Evolutionary conservation across 2,113 vertebrate species (phyloP).

Genomic region (Ivindomyrus marchei): DNA sequence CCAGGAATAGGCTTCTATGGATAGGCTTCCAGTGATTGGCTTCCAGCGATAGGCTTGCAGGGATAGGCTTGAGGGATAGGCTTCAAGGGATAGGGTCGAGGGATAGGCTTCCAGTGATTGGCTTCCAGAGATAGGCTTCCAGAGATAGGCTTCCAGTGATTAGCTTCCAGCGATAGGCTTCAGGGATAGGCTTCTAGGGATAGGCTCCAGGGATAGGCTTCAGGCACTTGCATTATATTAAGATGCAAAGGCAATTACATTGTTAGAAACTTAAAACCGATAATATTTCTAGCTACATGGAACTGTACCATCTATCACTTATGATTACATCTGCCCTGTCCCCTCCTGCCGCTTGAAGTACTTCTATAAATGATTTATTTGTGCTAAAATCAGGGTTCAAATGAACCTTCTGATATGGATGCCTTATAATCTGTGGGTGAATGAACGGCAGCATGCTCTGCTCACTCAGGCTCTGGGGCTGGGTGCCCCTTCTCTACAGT

Average conservation of each 20-base stretch:
- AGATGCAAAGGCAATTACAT: not conserved
- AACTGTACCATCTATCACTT: not conserved
- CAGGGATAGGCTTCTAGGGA: no score
- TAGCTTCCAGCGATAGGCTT: no score
- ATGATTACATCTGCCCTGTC: not conserved
- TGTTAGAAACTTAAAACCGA: not conserved
- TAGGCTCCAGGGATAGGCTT: not conserved
- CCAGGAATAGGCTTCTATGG: no score
- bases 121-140: no score
- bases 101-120: no score
- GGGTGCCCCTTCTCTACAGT: not conserved
- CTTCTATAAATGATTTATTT: conserved; percentile 1
- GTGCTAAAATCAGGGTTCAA: not conserved
- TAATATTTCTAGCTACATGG: not conserved
- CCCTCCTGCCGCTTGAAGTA: not conserved
- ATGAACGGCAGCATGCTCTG: not conserved
- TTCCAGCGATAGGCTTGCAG: no score
- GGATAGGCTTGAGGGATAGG: not conserved
- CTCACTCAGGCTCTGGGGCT: not conserved
- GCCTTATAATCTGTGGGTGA: not conserved
- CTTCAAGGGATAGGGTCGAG: not conserved
- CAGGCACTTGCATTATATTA: not conserved
- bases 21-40: no score
- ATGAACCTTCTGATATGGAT: not conserved
- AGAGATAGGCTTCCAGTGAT: no score